These are phyloP conservation scores for Metallyticus violacea DNA, from an alignment of 2,888 invertebrate species.

Conservation along the genomic window DNA sequence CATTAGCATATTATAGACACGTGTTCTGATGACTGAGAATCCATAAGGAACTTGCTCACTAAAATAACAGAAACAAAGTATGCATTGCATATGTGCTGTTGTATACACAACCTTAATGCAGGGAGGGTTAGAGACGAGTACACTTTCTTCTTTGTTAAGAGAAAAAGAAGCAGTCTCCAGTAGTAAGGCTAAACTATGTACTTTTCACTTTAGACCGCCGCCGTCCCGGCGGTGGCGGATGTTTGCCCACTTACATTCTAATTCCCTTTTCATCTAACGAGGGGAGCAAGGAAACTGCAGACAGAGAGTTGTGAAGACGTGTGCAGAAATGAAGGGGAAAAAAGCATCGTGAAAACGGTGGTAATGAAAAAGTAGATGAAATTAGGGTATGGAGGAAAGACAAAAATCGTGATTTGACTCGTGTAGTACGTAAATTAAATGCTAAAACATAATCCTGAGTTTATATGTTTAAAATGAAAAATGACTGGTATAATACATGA, in stretches of 20 bases:
- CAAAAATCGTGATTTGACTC: not conserved
- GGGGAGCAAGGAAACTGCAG: not conserved
- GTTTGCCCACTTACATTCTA: slow-evolving; percentile 19
- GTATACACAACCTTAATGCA: not conserved
- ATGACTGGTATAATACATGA: too few species aligned
- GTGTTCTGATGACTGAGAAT: too few species aligned
- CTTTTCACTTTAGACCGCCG: not conserved
- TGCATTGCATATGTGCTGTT: too few species aligned
- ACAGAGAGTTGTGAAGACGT: too few species aligned
- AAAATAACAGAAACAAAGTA: too few species aligned
- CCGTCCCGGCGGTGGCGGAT: not conserved
- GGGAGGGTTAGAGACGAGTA: not conserved
- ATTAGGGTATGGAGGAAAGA: not conserved
- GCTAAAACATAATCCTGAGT: too few species aligned
- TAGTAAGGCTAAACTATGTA: not conserved
- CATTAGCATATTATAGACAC: too few species aligned
- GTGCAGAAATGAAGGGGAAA: not conserved
- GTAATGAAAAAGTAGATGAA: not conserved
- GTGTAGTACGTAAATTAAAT: not conserved
- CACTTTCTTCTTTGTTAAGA: not conserved
- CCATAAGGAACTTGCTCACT: too few species aligned
- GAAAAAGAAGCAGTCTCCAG: not conserved
- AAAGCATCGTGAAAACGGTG: not conserved
- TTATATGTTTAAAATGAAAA: too few species aligned
- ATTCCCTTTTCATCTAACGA: slow-evolving; percentile 1